Percentiles rank a stretch among this genome's conserved stretches.
Conservation (phyloP, 2,113 vertebrate species). For the Hypanus sabinus region DNA sequence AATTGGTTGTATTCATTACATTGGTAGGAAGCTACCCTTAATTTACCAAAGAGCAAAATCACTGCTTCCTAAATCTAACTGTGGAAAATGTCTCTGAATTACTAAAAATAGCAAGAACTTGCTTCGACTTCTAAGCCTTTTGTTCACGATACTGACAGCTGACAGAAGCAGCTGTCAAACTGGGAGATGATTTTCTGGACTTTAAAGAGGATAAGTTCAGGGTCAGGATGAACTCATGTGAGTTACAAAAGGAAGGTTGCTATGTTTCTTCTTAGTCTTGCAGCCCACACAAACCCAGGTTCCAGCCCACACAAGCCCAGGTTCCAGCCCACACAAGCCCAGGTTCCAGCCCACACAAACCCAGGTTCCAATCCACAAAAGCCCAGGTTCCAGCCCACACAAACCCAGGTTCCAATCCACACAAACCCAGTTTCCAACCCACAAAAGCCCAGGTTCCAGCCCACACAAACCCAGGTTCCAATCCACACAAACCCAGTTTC, state of each 20-base stretch:
- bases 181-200: slow-evolving; percentile 10
- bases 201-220: slow-evolving; percentile 13
- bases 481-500: too few relatives aligned
- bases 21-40: not conserved
- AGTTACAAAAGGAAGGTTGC: not conserved
- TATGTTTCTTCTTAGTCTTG: not conserved
- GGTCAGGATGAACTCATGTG: slow-evolving; percentile 24
- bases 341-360: too few relatives aligned
- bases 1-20: not conserved
- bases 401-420: too few relatives aligned
- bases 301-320: too few relatives aligned
- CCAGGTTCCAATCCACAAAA: too few relatives aligned
- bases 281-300: not conserved
- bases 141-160: slow-evolving; percentile 22
- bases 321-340: too few relatives aligned
- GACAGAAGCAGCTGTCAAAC: slow-evolving; percentile 36
- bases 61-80: slow-evolving; percentile 16
- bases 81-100: slow-evolving; percentile 7
- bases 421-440: too few relatives aligned
- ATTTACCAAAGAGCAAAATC: slow-evolving; percentile 24
- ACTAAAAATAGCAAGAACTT: slow-evolving; percentile 36
- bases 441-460: too few relatives aligned
- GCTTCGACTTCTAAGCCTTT: slow-evolving; percentile 29
- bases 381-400: too few relatives aligned
- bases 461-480: too few relatives aligned